Evolutionary conservation across 2,888 invertebrate species (phyloP).

Genomic region (Dasysyrphus albostriatus): DNA sequence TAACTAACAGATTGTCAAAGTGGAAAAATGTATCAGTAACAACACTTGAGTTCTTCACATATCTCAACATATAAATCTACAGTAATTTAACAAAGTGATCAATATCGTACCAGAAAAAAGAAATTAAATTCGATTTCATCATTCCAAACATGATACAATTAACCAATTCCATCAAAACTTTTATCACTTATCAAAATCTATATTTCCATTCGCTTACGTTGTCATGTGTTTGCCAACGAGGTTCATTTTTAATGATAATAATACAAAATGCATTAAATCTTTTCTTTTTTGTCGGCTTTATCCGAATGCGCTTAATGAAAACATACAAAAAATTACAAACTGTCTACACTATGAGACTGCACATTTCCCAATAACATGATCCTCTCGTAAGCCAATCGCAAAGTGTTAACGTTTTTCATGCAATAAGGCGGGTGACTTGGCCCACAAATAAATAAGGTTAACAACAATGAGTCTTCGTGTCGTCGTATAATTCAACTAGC

Average conservation of each 20-base stretch:
- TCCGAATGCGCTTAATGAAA: slow-evolving; percentile 35
- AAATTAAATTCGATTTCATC: not conserved
- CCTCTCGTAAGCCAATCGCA: slow-evolving; percentile 51
- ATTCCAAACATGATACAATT: not conserved
- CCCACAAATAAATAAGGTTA: slow-evolving; percentile 67
- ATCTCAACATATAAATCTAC: too few species aligned
- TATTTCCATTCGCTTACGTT: not conserved
- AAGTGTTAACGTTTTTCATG: slow-evolving; percentile 22
- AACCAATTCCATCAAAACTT: not conserved
- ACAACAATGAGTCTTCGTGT: slow-evolving; percentile 58
- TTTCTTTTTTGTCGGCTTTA: not conserved
- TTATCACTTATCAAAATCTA: slow-evolving; percentile 24
- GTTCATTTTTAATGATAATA: not conserved
- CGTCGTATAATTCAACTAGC: slow-evolving; percentile 26
- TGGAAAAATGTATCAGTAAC: too few species aligned
- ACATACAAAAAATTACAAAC: slow-evolving; percentile 32
- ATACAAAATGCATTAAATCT: not conserved
- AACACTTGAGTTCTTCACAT: too few species aligned
- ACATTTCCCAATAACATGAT: slow-evolving; percentile 53
- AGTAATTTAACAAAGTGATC: not conserved
- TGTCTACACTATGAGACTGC: not conserved
- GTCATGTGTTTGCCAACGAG: not conserved
- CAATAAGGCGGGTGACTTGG: slow-evolving; percentile 43
- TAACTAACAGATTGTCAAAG: too few species aligned
- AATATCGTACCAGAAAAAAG: not conserved